Base-by-base conservation (phyloP, 2,888 invertebrate genomes). In the Ypsolopha scabrella region DNA sequence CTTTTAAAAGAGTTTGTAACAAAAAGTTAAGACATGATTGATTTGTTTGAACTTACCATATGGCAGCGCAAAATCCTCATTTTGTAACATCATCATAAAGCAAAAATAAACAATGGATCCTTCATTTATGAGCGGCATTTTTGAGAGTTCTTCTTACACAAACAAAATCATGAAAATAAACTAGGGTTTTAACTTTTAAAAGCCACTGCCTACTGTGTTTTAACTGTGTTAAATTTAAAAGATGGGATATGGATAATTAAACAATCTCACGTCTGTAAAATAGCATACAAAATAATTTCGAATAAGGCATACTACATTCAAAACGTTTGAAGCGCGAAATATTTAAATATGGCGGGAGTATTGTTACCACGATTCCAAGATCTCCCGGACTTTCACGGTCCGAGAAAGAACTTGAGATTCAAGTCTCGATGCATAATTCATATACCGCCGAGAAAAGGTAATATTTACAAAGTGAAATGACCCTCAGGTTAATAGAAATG, bases 401-500 rank as follows among this genome's bases (percentile, higher is more conserved):
- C 34, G 34, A n/a, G 34, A 45, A 46, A 35, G 35, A 46, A 33
- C 46, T 35, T 34, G n/a, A 14, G 37, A 11, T 10, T 41, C 36
- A 11, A n/a, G n/a, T 10, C 13, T 6, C 41, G 41, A 44, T 77
- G 66, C 70, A 78, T 78, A 60, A 76, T 77, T 76, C 77, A 77
- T 76, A 50, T 35, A 51, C 34, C 54, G 54, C 58, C 61, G 61
- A 61, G 63, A 62, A 65, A 61, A 67, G 67, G 68, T 69, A 65
- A 63, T 63, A 59, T 63, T 61, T 60, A 66, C 70, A 63, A 67
- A 72, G 75, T 70, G 73, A 72, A 74, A 68, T 72, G 68, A 68
- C 68, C 73, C 66, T 51, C 76, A 78, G 78, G 80, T 80, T 80
- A 77, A 78, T 75, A 72, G 71, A 74, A 72, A 68, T 64, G 60